A percentile compares a stretch with the other conserved stretches of the same genome.
These are phyloP conservation scores for Falco novaeseelandiae DNA, from an alignment of 2,797 vertebrate species.

Conservation along the genomic window DNA sequence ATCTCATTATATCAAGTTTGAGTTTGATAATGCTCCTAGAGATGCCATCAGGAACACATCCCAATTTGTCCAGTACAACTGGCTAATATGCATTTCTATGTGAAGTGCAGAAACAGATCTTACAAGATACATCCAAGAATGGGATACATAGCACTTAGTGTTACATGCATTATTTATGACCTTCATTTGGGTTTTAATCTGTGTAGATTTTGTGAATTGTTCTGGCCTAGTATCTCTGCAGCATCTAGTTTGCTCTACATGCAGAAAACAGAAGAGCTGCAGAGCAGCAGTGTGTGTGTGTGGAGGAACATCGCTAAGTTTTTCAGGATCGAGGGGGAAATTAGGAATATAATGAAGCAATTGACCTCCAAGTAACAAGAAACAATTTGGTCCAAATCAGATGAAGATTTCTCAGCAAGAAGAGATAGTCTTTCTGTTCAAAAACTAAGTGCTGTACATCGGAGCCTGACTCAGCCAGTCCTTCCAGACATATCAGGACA, in stretches of 20 bases:
- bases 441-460: background rate
- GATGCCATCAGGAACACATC: background rate
- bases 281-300: background rate
- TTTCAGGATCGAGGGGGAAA: background rate
- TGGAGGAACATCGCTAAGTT: accelerated
- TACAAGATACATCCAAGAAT: background rate
- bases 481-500: background rate
- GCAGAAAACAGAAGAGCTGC: background rate
- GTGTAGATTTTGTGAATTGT: background rate
- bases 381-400: accelerated
- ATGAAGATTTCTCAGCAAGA: background rate
- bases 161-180: conserved; percentile 30
- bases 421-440: background rate
- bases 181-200: conserved; percentile 27
- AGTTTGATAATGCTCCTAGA: background rate
- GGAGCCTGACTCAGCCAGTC: too few species aligned
- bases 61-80: background rate
- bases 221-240: background rate
- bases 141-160: background rate
- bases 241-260: background rate
- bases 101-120: background rate
- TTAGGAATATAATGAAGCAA: background rate
- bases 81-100: conserved; percentile 14
- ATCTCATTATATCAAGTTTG: background rate
- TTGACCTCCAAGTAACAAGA: background rate